phyloP scores from a whole-genome alignment of 2,888 invertebrate genomes.

The Aleiodes leptofemur region DNA sequence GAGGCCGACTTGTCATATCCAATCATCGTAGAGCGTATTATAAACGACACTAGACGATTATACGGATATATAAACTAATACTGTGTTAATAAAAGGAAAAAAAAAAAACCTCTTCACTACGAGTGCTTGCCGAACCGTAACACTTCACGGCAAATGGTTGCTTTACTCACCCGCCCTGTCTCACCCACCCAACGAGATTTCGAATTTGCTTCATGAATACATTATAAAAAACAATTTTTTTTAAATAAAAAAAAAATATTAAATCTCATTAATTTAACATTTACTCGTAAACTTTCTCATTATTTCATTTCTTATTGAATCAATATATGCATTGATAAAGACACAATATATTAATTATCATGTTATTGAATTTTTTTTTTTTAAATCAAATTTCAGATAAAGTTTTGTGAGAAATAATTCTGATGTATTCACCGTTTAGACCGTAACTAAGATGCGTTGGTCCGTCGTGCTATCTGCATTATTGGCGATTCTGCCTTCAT shows the following conservation, averaged over 20 bases:
- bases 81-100: neutral
- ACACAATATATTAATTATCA: neutral
- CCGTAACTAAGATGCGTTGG: constrained; percentile 60
- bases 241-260: too few species aligned
- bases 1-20: constrained; percentile 53
- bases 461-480: constrained; percentile 61
- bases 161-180: constrained; percentile 42
- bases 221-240: neutral
- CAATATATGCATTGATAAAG: too few species aligned
- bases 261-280: too few species aligned
- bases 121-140: constrained; percentile 51
- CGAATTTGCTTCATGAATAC: constrained; percentile 1
- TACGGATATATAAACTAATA: constrained; percentile 12
- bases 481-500: constrained; percentile 57
- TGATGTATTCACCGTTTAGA: constrained; percentile 44
- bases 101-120: constrained; percentile 2
- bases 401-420: constrained; percentile 38
- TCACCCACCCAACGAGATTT: constrained; percentile 39
- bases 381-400: neutral
- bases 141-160: constrained; percentile 48
- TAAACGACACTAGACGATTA: constrained; percentile 28
- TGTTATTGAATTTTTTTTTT: constrained; percentile 7
- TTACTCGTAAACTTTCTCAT: too few species aligned
- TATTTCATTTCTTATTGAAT: too few species aligned
- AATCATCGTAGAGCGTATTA: constrained; percentile 45